These are phyloP conservation scores for Dendrophyllia cribrosa DNA, from an alignment of 64 coral and sea anemone species.

Conservation along the genomic window DNA sequence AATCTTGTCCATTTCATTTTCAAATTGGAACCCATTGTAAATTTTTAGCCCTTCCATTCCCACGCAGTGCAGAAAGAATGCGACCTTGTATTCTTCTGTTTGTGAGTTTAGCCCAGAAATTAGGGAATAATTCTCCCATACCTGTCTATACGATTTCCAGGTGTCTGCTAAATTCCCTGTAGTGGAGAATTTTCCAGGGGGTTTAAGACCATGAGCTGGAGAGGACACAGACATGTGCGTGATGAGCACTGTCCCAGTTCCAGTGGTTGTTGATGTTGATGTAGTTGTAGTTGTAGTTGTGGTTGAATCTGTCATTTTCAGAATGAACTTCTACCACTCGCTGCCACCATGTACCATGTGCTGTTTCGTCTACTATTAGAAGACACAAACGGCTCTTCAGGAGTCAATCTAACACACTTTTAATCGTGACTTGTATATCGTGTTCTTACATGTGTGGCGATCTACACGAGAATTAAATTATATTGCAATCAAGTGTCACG, in stretches of 20 bases:
- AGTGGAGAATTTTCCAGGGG: not conserved
- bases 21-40: too few species aligned
- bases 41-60: not conserved
- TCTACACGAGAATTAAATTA: too few species aligned
- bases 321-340: not conserved
- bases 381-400: too few species aligned
- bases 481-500: too few species aligned
- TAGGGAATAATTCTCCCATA: conserved; percentile 37
- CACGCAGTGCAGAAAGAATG: conserved; percentile 19
- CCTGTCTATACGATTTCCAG: not conserved
- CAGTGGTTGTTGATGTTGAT: not conserved
- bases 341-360: not conserved
- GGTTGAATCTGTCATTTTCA: too few species aligned
- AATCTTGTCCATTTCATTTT: not conserved
- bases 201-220: not conserved
- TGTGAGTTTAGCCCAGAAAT: not conserved
- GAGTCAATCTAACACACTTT: too few species aligned
- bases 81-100: conserved; percentile 16
- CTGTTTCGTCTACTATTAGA: not conserved
- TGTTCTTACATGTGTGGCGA: too few species aligned
- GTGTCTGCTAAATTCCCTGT: not conserved
- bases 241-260: too few species aligned
- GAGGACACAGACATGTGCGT: not conserved
- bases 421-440: too few species aligned
- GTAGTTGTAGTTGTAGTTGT: not conserved